These are phyloP conservation scores for Axinella damicornis DNA, from an alignment of 37 sponge, comb jelly and placozoan species.

Conservation along the genomic window DNA sequence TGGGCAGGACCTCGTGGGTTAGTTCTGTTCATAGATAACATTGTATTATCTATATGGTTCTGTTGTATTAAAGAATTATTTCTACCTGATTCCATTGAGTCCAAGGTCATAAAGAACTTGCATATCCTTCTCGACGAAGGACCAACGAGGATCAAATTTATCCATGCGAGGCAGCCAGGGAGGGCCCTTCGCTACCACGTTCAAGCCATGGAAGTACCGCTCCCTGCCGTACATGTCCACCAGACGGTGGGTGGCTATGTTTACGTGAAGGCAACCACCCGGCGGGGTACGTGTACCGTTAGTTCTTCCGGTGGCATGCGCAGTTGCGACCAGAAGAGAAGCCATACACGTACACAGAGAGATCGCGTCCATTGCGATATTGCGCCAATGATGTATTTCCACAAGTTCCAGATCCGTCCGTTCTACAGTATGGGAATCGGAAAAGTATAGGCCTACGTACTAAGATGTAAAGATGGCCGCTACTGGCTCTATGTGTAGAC, in stretches of 20 bases:
- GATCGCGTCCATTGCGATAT: too few relatives aligned
- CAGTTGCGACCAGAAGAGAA: too few relatives aligned
- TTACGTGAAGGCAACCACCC: slow-evolving; percentile 60
- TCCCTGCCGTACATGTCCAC: slow-evolving; percentile 74
- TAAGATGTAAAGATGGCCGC: too few relatives aligned
- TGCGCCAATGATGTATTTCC: too few relatives aligned
- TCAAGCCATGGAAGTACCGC: slow-evolving; percentile 89
- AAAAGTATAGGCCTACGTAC: too few relatives aligned
- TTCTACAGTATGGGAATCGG: too few relatives aligned
- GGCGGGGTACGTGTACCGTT: too few relatives aligned
- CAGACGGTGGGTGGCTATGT: slow-evolving; percentile 62
- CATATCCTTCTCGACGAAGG: slow-evolving; percentile 86
- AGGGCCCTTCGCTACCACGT: slow-evolving; percentile 88
- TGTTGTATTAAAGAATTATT: neutral
- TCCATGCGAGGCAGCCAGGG: slow-evolving; percentile 80
- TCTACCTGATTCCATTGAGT: slow-evolving; percentile 83
- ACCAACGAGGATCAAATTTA: slow-evolving; percentile 70
- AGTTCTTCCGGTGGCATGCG: too few relatives aligned
- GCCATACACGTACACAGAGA: too few relatives aligned
- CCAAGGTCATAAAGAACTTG: slow-evolving; percentile 67
- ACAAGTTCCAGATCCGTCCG: too few relatives aligned
- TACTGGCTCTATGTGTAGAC: too few relatives aligned
- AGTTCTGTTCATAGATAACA: neutral
- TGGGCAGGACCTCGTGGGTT: too few relatives aligned
- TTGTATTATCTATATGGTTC: neutral